Percentiles rank a stretch among this genome's conserved stretches.
Evolutionary conservation across 2,888 invertebrate species (phyloP).

Genomic region (Drosophila anomalipes): DNA sequence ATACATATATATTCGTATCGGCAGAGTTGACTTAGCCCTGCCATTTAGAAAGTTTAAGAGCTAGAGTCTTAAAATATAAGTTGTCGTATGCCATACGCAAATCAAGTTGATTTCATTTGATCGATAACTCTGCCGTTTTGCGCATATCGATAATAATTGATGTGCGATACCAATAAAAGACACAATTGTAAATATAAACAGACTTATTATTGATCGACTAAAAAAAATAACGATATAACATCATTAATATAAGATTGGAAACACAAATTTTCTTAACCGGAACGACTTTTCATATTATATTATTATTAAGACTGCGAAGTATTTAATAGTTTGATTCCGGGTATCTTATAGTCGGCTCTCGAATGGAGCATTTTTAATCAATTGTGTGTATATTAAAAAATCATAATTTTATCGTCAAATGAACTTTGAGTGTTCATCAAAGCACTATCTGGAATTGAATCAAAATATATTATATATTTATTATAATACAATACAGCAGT

Average conservation of each 20-base stretch:
- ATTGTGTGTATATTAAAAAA: background rate
- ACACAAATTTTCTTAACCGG: background rate
- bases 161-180: background rate
- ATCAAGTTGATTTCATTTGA: background rate
- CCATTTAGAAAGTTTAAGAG: background rate
- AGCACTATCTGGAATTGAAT: background rate
- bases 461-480: constrained; percentile 34
- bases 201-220: background rate
- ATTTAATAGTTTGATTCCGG: background rate
- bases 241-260: background rate
- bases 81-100: too few relatives aligned
- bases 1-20: background rate
- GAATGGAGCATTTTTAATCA: background rate
- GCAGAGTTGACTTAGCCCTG: background rate
- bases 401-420: background rate
- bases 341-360: background rate
- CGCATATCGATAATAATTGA: background rate
- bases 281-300: background rate
- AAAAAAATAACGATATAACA: too few relatives aligned
- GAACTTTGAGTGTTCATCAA: background rate
- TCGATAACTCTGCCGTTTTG: background rate
- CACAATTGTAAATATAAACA: background rate
- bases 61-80: background rate
- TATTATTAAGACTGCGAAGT: background rate
- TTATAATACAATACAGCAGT: constrained; percentile 46